Evolutionary conservation across 2,888 invertebrate genomes (phyloP).

Genomic region (Pyrocoelia pectoralis): DNA sequence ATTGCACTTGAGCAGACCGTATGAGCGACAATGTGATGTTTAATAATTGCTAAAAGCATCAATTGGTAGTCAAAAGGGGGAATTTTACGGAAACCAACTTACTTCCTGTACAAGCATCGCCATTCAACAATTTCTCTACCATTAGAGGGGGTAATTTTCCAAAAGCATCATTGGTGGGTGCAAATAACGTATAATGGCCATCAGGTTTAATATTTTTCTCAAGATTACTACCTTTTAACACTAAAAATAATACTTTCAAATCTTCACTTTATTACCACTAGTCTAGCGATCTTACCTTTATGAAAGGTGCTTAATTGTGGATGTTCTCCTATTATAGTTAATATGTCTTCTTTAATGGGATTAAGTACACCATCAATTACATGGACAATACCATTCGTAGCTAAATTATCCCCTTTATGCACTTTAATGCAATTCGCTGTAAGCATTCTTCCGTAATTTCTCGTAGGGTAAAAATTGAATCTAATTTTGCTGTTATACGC

Average conservation of each 20-base stretch:
- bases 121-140: conserved; percentile 64
- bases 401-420: conserved; percentile 67
- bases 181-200: conserved; percentile 70
- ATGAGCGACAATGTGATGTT: conserved; percentile 72
- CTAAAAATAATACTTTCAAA: conserved; percentile 53
- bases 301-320: conserved; percentile 67
- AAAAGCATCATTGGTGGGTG: conserved; percentile 73
- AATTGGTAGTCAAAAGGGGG: neutral
- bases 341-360: conserved; percentile 64
- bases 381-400: conserved; percentile 73
- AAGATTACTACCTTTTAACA: conserved; percentile 67
- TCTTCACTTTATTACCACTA: neutral
- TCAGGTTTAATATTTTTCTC: conserved; percentile 63
- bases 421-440: conserved; percentile 76
- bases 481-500: conserved; percentile 63
- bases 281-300: conserved; percentile 55
- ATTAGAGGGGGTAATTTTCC: conserved; percentile 64
- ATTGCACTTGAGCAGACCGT: conserved; percentile 73
- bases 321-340: conserved; percentile 66
- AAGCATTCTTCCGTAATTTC: conserved; percentile 59
- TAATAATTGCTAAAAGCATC: conserved; percentile 65
- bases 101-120: conserved; percentile 69
- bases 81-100: conserved; percentile 26
- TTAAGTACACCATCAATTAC: conserved; percentile 67
- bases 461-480: conserved; percentile 66